Conservation (phyloP, 2,797 vertebrate species). For the Tachyglossus aculeatus region DNA sequence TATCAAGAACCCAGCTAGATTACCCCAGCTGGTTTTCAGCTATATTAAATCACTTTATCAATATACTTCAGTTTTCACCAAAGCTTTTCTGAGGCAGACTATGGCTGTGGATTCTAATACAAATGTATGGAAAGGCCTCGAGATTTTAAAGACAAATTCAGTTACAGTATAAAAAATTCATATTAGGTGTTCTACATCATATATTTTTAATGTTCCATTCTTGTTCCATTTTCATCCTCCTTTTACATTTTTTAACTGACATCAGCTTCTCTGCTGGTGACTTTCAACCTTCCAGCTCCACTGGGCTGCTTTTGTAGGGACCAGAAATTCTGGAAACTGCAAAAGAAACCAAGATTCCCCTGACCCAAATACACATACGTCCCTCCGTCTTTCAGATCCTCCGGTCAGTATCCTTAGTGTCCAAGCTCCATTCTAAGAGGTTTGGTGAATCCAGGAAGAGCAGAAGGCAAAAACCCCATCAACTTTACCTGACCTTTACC, state of each 20-base stretch:
- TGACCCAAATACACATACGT: too few relatives aligned
- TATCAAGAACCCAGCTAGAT: slow-evolving; percentile 45
- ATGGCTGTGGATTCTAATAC: slow-evolving; percentile 55
- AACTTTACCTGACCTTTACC: too few relatives aligned
- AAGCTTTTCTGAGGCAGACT: slow-evolving; percentile 55
- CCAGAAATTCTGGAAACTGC: too few relatives aligned
- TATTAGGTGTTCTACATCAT: slow-evolving; percentile 44
- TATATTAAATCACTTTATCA: slow-evolving; percentile 68
- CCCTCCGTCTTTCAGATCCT: too few relatives aligned
- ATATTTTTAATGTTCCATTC: slow-evolving; percentile 49
- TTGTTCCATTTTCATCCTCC: slow-evolving; percentile 18
- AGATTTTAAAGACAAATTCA: slow-evolving; percentile 40
- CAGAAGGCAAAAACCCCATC: too few relatives aligned
- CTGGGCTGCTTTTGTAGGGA: too few relatives aligned
- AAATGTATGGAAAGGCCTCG: slow-evolving; percentile 36
- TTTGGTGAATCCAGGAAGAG: too few relatives aligned
- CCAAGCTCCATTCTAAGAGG: too few relatives aligned
- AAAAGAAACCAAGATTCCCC: too few relatives aligned
- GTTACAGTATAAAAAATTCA: slow-evolving; percentile 51
- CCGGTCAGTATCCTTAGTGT: too few relatives aligned
- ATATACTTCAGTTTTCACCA: slow-evolving; percentile 67
- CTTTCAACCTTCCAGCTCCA: too few relatives aligned
- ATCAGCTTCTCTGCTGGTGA: too few relatives aligned
- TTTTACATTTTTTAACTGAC: slow-evolving; percentile 23
- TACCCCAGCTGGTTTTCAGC: slow-evolving; percentile 51